phyloP scores from a whole-genome alignment of 2,113 vertebrate species.

The Xenopus borealis region DNA sequence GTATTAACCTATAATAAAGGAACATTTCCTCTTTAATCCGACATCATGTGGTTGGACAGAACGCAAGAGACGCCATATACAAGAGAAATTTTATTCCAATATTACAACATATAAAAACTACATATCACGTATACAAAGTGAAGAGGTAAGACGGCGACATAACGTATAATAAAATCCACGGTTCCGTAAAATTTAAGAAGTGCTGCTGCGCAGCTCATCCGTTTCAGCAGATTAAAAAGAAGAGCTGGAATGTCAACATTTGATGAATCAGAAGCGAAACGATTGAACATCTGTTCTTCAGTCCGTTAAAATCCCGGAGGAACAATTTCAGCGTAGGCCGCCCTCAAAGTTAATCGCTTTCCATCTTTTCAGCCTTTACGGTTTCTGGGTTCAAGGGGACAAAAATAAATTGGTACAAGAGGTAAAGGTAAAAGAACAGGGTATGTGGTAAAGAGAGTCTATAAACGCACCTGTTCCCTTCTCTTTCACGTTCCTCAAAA shows the following conservation, averaged over 20 bases:
- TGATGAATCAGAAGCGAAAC: not conserved
- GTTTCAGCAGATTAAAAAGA: not conserved
- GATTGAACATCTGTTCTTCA: not conserved
- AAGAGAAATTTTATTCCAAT: constrained; percentile 91
- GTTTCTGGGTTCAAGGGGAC: constrained; percentile 55
- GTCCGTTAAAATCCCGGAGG: constrained; percentile 7
- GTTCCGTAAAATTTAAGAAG: constrained; percentile 3
- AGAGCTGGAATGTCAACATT: not conserved
- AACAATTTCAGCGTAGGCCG: constrained; percentile 12
- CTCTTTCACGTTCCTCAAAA: constrained; percentile 70
- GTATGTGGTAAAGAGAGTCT: not conserved
- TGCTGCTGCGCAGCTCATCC: constrained; percentile 4
- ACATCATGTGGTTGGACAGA: too few species aligned
- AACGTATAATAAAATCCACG: constrained; percentile 67
- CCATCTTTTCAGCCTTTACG: constrained; percentile 73
- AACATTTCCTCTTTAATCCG: too few species aligned
- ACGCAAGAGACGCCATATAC: constrained; percentile 45
- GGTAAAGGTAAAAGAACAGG: too few species aligned
- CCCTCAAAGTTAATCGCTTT: constrained; percentile 57
- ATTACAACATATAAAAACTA: constrained; percentile 98
- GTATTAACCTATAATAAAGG: too few species aligned
- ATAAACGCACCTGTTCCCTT: constrained; percentile 63
- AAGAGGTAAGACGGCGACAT: constrained; percentile 54
- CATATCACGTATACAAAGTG: constrained; percentile 73
- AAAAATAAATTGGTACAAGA: not conserved